Evolutionary conservation across 2,888 invertebrate species (phyloP), one percentile per base, ranked within the genome.

Genomic region (Heliconius hortense): DNA sequence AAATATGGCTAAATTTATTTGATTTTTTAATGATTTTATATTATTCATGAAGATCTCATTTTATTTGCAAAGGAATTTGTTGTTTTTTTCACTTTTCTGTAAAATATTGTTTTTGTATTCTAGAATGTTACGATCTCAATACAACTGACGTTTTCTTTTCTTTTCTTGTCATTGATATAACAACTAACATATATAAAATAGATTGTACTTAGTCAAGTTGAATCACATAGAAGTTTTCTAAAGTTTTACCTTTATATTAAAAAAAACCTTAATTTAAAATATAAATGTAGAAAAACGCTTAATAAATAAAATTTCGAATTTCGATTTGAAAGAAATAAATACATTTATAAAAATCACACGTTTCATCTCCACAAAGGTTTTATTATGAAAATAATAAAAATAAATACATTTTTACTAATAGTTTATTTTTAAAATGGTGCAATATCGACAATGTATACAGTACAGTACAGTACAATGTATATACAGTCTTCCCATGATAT

Each of bases 41-140:
- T 78, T 81, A 67, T 67, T 67, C 64, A 76, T 74, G 82, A 81
- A 83, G 88, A 88, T 88, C 88, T 88, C 88, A 88, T 79, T 82
- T 81, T 82, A 83, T 75, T 82, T 84, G 81, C 82, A 79, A 80
- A 80, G 78, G 31, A 71, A 79, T 80, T 80, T 78, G 73, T 79
- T 77, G 77, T 76, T 63, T 82, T 53, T 70, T 75, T 24, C 31
- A n/a, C 63, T 72, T 70, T 66, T 24, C 13, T 63, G 73, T 76
- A 64, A 77, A 78, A 78, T 80, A 78, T 80, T 79, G 73, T 72
- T 74, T 78, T 72, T 78, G 31, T 64, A 48, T 79, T 78, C 76
- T 72, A 26, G 60, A n/a, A 53, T 79, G 77, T 77, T 78, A 75
- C 76, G 78, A 77, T 72, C 77, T 73, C 77, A 77, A 75, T 76